Evolutionary conservation across 2,797 vertebrate species (phyloP), one percentile per base, ranked within the genome.

Genomic region (Corythornis leucogaster): DNA sequence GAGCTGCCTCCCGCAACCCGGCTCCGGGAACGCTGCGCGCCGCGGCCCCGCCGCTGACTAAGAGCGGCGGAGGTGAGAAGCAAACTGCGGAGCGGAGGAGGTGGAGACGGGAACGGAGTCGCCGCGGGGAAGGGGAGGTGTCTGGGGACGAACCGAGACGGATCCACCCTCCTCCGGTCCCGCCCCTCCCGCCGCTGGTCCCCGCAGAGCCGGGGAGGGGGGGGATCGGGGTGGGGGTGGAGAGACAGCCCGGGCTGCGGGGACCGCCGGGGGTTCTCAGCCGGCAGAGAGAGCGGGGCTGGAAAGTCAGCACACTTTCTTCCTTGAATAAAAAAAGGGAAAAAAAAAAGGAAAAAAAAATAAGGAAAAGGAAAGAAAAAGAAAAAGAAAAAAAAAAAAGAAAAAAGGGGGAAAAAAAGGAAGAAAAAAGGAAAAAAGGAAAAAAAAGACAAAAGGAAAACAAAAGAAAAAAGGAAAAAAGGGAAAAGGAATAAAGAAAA

Each of bases 81-180:
- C 85, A 86, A 91, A 91, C 22, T 42, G 67, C 73, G 85, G 92
- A 69, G 76, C 79, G 84, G 64, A 53, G 78, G 77, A 57, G 75
- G 33, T 55, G 51, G 61, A 43, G 63, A 21, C 73, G 50, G 81
- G 76, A 71, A 5, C 33, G 71, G 85, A 71, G 70, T 30, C 62
- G 28, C 73, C 21, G 20, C 14, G 78, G 67, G 63, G 33, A 66
- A 22, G 70, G n/a, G 87, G 87, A 93, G 57, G 78, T 14, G 95
- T 87, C 95, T 93, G 79, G 94, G 90, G 95, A 93, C 57, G 59
- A 61, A 89, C 88, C 76, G 80, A 40, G 40, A 17, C 31, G 67
- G 31, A 11, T 30, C 20, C 25, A 10, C 15, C 35, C 58, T 14
- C 22, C 58, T 45, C 58, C 33, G 24, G 31, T 25, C 33, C 33